phyloP scores from a whole-genome alignment of 2,113 vertebrate genomes.

The Crotalus tigris region DNA sequence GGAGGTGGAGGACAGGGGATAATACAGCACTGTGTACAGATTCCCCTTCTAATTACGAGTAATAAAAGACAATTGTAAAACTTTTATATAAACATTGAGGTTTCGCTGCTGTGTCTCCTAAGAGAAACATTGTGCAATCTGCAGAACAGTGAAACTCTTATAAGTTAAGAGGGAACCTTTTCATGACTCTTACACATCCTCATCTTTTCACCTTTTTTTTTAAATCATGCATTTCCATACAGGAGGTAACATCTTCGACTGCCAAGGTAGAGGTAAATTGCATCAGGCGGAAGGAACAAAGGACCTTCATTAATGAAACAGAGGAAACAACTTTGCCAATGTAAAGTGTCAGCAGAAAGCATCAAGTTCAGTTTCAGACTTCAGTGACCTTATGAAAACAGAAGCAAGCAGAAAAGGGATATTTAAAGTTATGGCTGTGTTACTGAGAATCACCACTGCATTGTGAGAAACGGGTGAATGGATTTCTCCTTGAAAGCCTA shows the following conservation, averaged over 20 bases:
- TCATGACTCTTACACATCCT: slow-evolving; percentile 39
- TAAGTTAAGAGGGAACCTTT: slow-evolving; percentile 14
- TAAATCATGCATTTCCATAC: slow-evolving; percentile 29
- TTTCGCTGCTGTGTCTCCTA: slow-evolving; percentile 17
- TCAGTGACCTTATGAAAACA: slow-evolving; percentile 26
- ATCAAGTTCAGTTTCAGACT: slow-evolving; percentile 11
- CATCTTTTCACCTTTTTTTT: slow-evolving; percentile 50
- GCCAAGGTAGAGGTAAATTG: slow-evolving; percentile 46
- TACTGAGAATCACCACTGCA: slow-evolving; percentile 34
- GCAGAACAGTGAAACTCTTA: slow-evolving; percentile 47
- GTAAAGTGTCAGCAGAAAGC: slow-evolving; percentile 40
- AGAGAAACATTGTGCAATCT: slow-evolving; percentile 4
- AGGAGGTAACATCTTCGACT: slow-evolving; percentile 49
- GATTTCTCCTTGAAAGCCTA: slow-evolving; percentile 18
- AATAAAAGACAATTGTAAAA: slow-evolving; percentile 20
- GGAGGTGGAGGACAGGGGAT: neutral
- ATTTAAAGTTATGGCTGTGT: neutral
- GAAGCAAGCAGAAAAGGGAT: slow-evolving; percentile 9
- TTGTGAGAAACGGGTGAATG: slow-evolving; percentile 14
- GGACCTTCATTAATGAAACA: slow-evolving; percentile 29
- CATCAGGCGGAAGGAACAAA: slow-evolving; percentile 41
- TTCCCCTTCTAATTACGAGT: slow-evolving; percentile 20
- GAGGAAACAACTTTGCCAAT: slow-evolving; percentile 41
- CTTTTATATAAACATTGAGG: slow-evolving; percentile 44
- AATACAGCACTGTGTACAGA: neutral